Percentiles rank a stretch among this genome's conserved stretches.
These are phyloP conservation scores for Neogale vison DNA, from an alignment of 2,113 vertebrate species.

Conservation along the genomic window DNA sequence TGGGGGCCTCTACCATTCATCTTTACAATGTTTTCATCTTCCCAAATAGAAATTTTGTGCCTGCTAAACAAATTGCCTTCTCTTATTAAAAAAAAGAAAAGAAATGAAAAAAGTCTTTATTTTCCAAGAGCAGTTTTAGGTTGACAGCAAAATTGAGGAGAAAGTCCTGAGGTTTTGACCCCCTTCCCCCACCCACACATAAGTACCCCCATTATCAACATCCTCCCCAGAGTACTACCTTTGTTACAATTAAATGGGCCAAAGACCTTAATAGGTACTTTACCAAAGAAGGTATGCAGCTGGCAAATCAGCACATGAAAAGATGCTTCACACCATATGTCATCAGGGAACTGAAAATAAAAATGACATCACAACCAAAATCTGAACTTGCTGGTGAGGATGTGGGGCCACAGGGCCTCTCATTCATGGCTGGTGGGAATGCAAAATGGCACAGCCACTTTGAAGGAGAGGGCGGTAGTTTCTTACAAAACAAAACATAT, in stretches of 20 bases:
- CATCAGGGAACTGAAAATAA: neutral
- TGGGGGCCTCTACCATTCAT: neutral
- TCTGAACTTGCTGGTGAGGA: neutral
- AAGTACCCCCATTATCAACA: neutral
- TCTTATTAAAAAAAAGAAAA: neutral
- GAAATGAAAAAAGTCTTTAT: neutral
- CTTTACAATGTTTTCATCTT: neutral
- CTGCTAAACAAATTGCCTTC: neutral
- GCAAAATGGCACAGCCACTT: neutral
- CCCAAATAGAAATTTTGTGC: neutral
- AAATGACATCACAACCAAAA: neutral
- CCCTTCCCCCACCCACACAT: neutral
- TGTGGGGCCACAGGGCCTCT: neutral
- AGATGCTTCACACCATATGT: neutral
- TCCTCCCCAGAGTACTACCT: neutral
- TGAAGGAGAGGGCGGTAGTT: neutral
- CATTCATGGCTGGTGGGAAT: too few relatives aligned
- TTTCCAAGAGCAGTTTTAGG: neutral
- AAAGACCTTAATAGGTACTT: neutral
- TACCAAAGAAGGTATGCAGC: neutral
- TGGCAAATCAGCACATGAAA: neutral
- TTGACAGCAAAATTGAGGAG: neutral
- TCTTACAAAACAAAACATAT: neutral
- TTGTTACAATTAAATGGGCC: neutral
- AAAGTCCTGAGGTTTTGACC: neutral